Base-by-base conservation (phyloP, 2,113 vertebrate species). In the Prunella fulvescens region DNA sequence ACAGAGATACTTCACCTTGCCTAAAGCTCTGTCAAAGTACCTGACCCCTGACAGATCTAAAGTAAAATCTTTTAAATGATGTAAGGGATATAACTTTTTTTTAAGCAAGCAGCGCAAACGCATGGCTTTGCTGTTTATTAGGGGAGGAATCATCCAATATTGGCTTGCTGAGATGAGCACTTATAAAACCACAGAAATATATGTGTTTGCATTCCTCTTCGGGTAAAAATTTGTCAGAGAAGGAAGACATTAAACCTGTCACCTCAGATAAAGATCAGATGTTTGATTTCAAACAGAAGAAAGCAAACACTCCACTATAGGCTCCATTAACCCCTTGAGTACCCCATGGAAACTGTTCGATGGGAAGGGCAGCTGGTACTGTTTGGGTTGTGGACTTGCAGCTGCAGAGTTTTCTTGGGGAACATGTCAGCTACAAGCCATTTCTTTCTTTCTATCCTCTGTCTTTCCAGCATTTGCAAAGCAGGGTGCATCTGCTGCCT, bases 201-300 rank as follows among this genome's bases (percentile, higher is more conserved):
- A 89, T 82, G 91, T 92, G 96, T 98, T 98, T 98, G 98, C 97
- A 97, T 98, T 98, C 94, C 94, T 98, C 90, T 90, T 96, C 3
- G 45, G 86, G 94, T 97, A 97, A 97, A 97, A 98, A 97, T 97
- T 97, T 97, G 96, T 97, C 96, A 95, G 97, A 96, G 97, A 95
- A 97, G 96, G 96, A 97, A 97, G 95, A 97, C 97, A 98, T 98
- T 98, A 97, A 98, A 97, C 80, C 97, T 98, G 97, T 97, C 98
- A 96, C 96, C 60, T 95, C 94, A 95, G 97, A 98, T 97, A 97
- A 97, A 97, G 97, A 98, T 97, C 98, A 97, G 95, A 97, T 97
- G 96, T 97, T 97, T 97, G 97, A 97, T 98, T 98, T 98, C 98
- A 98, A 98, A 97, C 97, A 98, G 98, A 96, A 97, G 96, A 97